Conservation (phyloP, 2,113 vertebrate genomes). For the Hippocampus guttulatus region DNA sequence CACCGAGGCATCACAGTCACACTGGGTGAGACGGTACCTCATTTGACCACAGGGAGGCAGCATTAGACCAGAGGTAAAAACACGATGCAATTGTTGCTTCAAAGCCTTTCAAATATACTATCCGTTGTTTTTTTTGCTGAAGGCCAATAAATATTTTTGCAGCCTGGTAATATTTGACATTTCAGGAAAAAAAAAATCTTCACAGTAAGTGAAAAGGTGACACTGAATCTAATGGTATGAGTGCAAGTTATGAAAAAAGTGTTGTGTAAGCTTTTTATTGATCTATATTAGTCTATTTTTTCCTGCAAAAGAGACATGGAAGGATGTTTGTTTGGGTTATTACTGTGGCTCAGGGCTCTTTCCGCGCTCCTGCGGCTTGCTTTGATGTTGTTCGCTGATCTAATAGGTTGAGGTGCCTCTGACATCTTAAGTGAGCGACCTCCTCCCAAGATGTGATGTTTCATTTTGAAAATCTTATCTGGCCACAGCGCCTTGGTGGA, state of each 20-base stretch:
- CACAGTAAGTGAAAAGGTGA: neutral
- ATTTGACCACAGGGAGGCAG: constrained; percentile 41
- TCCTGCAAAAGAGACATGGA: constrained; percentile 29
- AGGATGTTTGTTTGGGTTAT: constrained; percentile 57
- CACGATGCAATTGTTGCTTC: neutral
- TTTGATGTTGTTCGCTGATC: constrained; percentile 1
- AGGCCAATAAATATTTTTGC: constrained; percentile 1
- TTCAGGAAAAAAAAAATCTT: neutral
- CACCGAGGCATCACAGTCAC: neutral
- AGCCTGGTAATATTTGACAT: constrained; percentile 14
- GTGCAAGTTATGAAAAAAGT: neutral
- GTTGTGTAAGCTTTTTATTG: neutral
- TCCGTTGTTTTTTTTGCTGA: neutral
- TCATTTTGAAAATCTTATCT: constrained; percentile 42
- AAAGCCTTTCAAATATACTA: neutral
- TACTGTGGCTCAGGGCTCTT: constrained; percentile 22
- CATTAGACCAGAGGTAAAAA: constrained; percentile 36
- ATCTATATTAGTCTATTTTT: neutral
- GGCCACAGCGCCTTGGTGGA: constrained; percentile 42
- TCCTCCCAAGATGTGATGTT: constrained; percentile 27
- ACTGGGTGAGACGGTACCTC: neutral
- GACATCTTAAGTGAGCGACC: constrained; percentile 6
- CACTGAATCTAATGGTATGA: neutral
- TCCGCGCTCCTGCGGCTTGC: neutral
- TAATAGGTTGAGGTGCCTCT: constrained; percentile 2